Evolutionary conservation across 2,888 invertebrate genomes (phyloP), one percentile per base, ranked within the genome.

Genomic region (Osmoderma eremita): DNA sequence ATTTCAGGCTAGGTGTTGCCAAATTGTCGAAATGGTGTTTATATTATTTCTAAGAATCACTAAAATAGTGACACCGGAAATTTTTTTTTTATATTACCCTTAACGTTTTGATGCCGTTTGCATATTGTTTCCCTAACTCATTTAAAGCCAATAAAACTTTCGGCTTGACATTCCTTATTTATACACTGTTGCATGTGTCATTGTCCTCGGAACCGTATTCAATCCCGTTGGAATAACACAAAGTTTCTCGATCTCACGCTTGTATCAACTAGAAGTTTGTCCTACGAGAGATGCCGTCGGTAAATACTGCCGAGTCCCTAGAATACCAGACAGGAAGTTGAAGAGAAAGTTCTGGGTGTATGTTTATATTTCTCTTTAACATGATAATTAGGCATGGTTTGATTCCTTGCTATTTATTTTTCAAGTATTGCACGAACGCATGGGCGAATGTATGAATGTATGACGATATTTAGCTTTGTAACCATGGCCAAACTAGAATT

Each of bases 151-250:
- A 30, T 30, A n/a, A n/a, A n/a, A n/a, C n/a, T n/a, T n/a, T n/a
- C n/a, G n/a, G n/a, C n/a, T n/a, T n/a, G n/a, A n/a, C n/a, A n/a
- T 30, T 30, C 30, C 30, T 6, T 30, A 6, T 38, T 53, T 53
- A 3, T 39, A 18, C 15, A 53, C 38, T 18, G 53, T 13, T 53
- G 38, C 53, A 53, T 17, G 17, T 24, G 24, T 13, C 12, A 17
- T 45, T 61, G 45, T 36, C 5, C 30, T 30, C 30, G 30, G 18
- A 13, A 48, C 36, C 30, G 42, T 18, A 45, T 61, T 61, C 42
- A 58, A 61, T 45, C 48, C 48, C 58, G 17, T 12, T 30, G 18
- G 36, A 61, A 61, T 56, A 56, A 41, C 45, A 45, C 45, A 45
- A 61, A 45, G 42, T 61, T 45, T 42, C 45, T 24, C 20, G 5